phyloP scores from a whole-genome alignment of 2,888 invertebrate genomes.

The Pterobdella sp. region DNA sequence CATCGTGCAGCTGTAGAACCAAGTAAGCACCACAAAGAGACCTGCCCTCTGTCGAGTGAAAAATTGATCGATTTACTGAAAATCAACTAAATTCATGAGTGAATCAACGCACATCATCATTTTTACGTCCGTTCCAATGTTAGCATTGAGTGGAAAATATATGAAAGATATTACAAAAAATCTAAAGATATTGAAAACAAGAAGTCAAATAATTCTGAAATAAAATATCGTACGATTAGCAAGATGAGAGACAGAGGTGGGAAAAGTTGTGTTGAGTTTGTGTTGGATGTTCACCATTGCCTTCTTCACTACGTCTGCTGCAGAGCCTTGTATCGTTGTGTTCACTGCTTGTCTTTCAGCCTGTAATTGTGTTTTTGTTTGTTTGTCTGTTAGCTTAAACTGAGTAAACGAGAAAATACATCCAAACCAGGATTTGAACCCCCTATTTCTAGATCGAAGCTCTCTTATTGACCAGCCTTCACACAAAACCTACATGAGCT shows the following conservation, averaged over 20 bases:
- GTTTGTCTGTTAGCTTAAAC: background rate
- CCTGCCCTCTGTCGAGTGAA: too few relatives aligned
- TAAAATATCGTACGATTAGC: too few relatives aligned
- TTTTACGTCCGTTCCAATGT: too few relatives aligned
- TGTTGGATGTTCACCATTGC: constrained; percentile 75
- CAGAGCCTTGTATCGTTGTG: constrained; percentile 89
- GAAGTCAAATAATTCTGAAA: too few relatives aligned
- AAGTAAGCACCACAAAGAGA: constrained; percentile 55
- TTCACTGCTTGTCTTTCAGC: constrained; percentile 94
- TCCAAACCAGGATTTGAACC: background rate
- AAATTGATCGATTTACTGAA: too few relatives aligned
- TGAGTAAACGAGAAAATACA: background rate
- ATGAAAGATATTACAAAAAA: too few relatives aligned
- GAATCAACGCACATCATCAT: too few relatives aligned
- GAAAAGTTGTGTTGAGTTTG: constrained; percentile 54
- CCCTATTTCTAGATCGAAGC: background rate
- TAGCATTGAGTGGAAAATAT: too few relatives aligned
- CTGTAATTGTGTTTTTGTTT: constrained; percentile 51
- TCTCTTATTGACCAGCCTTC: background rate
- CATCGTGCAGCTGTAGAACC: constrained; percentile 88
- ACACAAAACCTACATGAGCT: constrained; percentile 42
- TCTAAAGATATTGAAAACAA: too few relatives aligned
- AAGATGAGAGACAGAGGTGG: constrained; percentile 36
- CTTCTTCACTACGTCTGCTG: constrained; percentile 85
- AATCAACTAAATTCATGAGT: too few relatives aligned